Evolutionary conservation across 2,797 vertebrate species (phyloP), one percentile per base, ranked within the genome.

Genomic region (Alosa sapidissima): DNA sequence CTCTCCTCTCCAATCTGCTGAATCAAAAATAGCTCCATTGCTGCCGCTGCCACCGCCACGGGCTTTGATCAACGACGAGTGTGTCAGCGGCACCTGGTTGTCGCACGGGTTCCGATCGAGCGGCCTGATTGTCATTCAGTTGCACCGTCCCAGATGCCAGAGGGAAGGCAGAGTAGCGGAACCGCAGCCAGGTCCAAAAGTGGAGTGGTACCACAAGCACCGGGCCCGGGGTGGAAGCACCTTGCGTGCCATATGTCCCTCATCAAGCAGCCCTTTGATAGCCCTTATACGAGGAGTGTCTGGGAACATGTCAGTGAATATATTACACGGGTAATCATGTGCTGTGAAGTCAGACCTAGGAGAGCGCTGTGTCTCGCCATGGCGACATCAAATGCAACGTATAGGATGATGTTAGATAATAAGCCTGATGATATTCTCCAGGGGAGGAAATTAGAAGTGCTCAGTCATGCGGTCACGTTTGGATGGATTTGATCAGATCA

Each of bases 241-340:
- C 68, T 36, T 45, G 68, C 6, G 36, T 33, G 14, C 68, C 68
- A 75, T 75, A 75, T 75, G 68, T 75, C 68, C 68, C 36, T 36
- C 9, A 10, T 28, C 68, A 45, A 45, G 33, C 68, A 36, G 68
- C 33, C 68, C 68, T 75, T 75, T 75, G 68, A 75, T 75, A 75
- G 68, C 45, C 36, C 36, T 41, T 36, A 41, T 16, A 75, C 19
- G 14, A 75, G 68, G 36, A 36, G 68, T 19, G 36, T 75, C 68
- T 45, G 68, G 68, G 68, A 75, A 75, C 68, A 75, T 75, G 68
- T 45, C 68, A 75, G 68, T 45, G 68, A 75, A 75, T 75, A 75
- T 45, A 75, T 75, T 75, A 41, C 68, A 45, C 36, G 68, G 68
- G 13, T 36, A 36, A 75, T 75, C 36, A 45, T 45, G 14, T 75